Base-by-base conservation (phyloP, 2,113 vertebrate species). In the Holacanthus passer region DNA sequence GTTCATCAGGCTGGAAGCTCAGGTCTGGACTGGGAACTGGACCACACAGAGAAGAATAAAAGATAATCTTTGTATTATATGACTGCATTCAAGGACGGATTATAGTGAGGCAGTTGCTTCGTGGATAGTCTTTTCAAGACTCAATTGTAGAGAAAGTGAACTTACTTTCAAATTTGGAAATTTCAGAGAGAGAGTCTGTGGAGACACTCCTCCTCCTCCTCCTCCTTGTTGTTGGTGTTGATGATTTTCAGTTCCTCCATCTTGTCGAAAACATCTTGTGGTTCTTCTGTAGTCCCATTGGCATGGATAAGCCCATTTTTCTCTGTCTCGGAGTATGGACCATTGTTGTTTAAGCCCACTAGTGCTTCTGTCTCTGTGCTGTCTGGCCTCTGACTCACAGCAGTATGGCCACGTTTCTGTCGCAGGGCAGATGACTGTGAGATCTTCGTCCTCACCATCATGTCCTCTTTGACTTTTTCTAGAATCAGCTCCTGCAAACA, bases 11-110 rank as follows among this genome's bases (percentile, higher is more conserved):
- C 7, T 94, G 96, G 89, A 97, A 97, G 91, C 95, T 96, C 90
- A 97, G 95, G 84, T 97, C 97, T 0, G 97, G 97, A 87, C 97
- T 98, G 77, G 97, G 96, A 47, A 98, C 97, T 99, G 65, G 16
- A 22, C 50, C 59, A 16, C 32, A 65, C 7, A 68, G 3, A 67
- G 12, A 67, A 12, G 3, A 45, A 22, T 2, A 9, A n/a, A 37
- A 41, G 17, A 12, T 22, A 7, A 52, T 35, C 31, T 43, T 6
- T n/a, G 20, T 43, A 14, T 47, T 4, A 48, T n/a, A 41, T 48
- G 20, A 84, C 31, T 2, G 3, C 14, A 20, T 32, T 67, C 4
- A 53, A 45, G 16, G 20, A n/a, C 16, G 37, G 32, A 55, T 37
- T 17, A 64, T 7, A 52, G 17, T 48, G 17, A 43, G 11, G 17